phyloP scores from a whole-genome alignment of 2,113 vertebrate genomes.

The Carettochelys insculpta region DNA sequence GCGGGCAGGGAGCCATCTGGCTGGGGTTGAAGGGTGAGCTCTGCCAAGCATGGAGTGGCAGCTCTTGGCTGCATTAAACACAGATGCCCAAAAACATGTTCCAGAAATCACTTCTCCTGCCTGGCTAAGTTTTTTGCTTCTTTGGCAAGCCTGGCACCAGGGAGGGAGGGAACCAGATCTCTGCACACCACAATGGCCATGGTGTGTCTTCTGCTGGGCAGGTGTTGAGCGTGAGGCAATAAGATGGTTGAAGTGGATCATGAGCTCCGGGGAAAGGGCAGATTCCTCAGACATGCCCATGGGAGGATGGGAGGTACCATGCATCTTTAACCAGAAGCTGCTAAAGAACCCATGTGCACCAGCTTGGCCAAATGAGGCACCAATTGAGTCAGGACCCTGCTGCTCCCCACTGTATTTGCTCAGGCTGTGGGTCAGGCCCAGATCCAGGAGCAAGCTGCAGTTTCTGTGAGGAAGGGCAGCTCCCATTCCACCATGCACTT shows the following conservation, averaged over 20 bases:
- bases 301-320: background rate
- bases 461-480: background rate
- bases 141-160: background rate
- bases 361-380: background rate
- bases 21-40: background rate
- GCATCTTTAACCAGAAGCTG: background rate
- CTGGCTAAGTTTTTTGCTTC: background rate
- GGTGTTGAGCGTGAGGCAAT: background rate
- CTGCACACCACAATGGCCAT: background rate
- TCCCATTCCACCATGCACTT: background rate
- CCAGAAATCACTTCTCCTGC: background rate
- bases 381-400: background rate
- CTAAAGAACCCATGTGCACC: accelerated
- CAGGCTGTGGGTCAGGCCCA: too few relatives aligned
- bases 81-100: background rate
- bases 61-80: background rate
- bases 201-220: background rate
- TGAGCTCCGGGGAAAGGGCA: background rate
- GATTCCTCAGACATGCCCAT: background rate
- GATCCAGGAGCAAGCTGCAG: background rate
- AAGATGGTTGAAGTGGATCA: background rate
- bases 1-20: background rate
- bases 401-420: background rate
- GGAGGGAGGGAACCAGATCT: background rate
- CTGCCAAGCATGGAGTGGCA: background rate